Evolutionary conservation across 2,888 invertebrate genomes (phyloP).

Genomic region (Vesta saturnalis): DNA sequence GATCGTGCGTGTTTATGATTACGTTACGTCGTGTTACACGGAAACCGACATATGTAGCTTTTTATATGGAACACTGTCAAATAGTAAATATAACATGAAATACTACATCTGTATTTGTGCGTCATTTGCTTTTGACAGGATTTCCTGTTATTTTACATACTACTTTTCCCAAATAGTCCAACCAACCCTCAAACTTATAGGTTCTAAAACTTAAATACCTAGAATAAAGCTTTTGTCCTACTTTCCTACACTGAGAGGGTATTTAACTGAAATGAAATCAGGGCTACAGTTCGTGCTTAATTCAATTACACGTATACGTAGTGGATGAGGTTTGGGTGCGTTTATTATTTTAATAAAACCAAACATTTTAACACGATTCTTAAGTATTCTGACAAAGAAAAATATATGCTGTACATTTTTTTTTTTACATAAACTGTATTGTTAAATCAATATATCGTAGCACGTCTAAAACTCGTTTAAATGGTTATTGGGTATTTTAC

Average conservation of each 20-base stretch:
- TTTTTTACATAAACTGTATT: too few species aligned
- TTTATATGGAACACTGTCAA: slow-evolving; percentile 30
- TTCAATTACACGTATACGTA: neutral
- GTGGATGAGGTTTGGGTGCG: neutral
- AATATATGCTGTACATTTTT: neutral
- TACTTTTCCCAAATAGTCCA: slow-evolving; percentile 19
- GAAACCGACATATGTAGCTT: slow-evolving; percentile 39
- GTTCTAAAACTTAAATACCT: slow-evolving; percentile 13
- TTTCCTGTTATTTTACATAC: slow-evolving; percentile 28
- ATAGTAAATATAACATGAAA: slow-evolving; percentile 32
- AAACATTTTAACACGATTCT: neutral
- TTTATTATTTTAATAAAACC: slow-evolving; percentile 4
- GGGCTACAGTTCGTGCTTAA: slow-evolving; percentile 5
- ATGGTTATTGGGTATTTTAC: neutral
- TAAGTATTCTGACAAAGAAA: neutral
- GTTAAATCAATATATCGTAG: too few species aligned
- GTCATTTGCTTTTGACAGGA: slow-evolving; percentile 37
- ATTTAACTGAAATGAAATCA: neutral
- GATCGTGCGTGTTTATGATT: slow-evolving; percentile 43
- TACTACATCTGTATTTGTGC: slow-evolving; percentile 34
- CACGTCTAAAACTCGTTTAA: neutral
- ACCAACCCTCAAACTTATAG: slow-evolving; percentile 5
- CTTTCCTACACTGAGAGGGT: slow-evolving; percentile 2
- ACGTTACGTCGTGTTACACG: slow-evolving; percentile 35
- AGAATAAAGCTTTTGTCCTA: slow-evolving; percentile 12